phyloP scores from a whole-genome alignment of 2,888 invertebrate species.

The Xestobium rufovillosum region DNA sequence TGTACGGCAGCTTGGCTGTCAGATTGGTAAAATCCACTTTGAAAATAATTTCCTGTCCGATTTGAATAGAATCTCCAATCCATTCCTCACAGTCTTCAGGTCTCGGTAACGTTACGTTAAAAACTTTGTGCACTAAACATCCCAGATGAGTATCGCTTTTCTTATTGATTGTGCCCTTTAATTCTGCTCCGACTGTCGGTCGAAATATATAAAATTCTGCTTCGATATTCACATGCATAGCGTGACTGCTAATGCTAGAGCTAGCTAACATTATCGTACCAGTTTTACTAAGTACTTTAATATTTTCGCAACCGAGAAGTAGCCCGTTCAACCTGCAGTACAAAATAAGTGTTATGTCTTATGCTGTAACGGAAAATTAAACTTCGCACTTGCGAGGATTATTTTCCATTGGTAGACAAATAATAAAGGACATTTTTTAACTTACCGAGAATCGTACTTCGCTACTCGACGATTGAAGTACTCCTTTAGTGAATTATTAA shows the following conservation, averaged over 20 bases:
- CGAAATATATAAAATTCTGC: slow-evolving; percentile 64
- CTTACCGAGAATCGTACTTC: slow-evolving; percentile 56
- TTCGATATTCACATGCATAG: slow-evolving; percentile 56
- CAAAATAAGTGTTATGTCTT: slow-evolving; percentile 10
- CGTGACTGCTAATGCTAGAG: slow-evolving; percentile 48
- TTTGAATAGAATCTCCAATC: slow-evolving; percentile 49
- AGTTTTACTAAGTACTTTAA: slow-evolving; percentile 50
- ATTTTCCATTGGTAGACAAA: no score
- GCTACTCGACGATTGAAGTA: slow-evolving; percentile 53
- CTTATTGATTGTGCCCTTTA: slow-evolving; percentile 61
- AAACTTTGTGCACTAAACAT: slow-evolving; percentile 60
- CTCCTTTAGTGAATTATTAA: slow-evolving; percentile 52
- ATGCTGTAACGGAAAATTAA: slow-evolving; percentile 4
- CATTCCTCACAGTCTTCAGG: slow-evolving; percentile 46
- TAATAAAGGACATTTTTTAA: slow-evolving; percentile 19
- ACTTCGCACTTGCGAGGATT: no score
- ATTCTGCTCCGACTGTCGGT: slow-evolving; percentile 52
- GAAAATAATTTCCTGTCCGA: slow-evolving; percentile 56
- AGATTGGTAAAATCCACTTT: slow-evolving; percentile 52
- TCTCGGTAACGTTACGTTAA: slow-evolving; percentile 62
- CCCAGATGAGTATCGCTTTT: slow-evolving; percentile 59
- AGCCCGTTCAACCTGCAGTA: slow-evolving; percentile 58
- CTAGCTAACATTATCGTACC: slow-evolving; percentile 57
- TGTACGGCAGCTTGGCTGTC: slow-evolving; percentile 54
- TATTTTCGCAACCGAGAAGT: slow-evolving; percentile 58